Percentiles rank a stretch among this genome's conserved stretches.
Evolutionary conservation across 2,113 vertebrate genomes (phyloP).

Genomic region (Shinisaurus crocodilurus): DNA sequence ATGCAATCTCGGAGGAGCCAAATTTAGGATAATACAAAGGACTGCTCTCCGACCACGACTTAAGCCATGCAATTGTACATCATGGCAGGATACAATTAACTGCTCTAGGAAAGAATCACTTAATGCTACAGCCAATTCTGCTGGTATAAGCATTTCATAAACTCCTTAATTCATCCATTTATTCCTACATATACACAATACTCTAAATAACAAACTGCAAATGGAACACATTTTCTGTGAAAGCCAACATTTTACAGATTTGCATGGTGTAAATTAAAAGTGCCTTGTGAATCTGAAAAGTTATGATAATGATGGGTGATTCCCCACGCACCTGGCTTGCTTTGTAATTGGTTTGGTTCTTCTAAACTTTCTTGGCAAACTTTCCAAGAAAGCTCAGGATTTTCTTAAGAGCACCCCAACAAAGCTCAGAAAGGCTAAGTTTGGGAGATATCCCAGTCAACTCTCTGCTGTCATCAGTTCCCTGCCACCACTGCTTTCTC

Average conservation of each 20-base stretch:
- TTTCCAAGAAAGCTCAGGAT: not conserved
- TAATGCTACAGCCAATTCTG: not conserved
- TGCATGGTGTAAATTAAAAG: not conserved
- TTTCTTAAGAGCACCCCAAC: not conserved
- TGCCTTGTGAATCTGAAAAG: not conserved
- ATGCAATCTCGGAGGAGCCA: conserved; percentile 4
- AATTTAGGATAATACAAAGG: conserved; percentile 18
- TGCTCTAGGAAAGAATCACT: conserved; percentile 27
- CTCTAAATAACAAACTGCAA: not conserved
- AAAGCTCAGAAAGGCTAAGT: not conserved
- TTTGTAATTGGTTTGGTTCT: not conserved
- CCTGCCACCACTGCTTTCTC: not conserved
- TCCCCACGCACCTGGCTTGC: not conserved
- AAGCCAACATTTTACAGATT: not conserved
- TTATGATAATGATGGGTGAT: not conserved
- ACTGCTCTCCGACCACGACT: conserved; percentile 29
- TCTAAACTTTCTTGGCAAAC: not conserved
- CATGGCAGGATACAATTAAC: not conserved
- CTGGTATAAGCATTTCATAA: not conserved
- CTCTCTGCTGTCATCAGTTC: not conserved
- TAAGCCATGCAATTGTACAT: conserved; percentile 4
- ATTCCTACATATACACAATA: accelerated
- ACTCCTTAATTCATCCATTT: not conserved
- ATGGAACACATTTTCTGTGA: not conserved
- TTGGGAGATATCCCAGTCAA: not conserved